Conservation (phyloP, 2,797 vertebrate genomes). For the Coccyzus lansbergi region DNA sequence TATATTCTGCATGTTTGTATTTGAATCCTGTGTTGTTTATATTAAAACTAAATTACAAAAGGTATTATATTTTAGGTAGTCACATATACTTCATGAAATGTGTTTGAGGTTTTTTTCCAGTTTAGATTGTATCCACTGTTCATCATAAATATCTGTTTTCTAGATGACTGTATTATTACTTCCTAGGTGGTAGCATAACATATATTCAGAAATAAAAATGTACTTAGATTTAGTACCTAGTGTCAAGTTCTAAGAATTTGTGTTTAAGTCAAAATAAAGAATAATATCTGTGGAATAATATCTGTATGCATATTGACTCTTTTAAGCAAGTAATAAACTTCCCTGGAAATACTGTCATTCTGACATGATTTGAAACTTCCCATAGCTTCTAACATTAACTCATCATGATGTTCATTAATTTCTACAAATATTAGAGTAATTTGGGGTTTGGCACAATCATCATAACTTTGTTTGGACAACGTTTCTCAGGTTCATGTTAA, state of each 20-base stretch:
- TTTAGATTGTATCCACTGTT: conserved; percentile 70
- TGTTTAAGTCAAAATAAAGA: conserved; percentile 79
- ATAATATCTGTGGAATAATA: conserved; percentile 76
- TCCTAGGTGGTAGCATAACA: conserved; percentile 63
- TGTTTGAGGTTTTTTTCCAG: conserved; percentile 18
- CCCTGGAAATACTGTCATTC: background rate
- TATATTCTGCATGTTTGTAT: conserved; percentile 53
- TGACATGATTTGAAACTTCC: background rate
- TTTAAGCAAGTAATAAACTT: conserved; percentile 53
- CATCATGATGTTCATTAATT: background rate
- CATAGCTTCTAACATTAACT: background rate
- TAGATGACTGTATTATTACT: conserved; percentile 59
- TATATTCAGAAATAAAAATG: conserved; percentile 72
- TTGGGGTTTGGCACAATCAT: background rate
- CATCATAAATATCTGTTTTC: conserved; percentile 32
- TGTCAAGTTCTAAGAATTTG: conserved; percentile 66
- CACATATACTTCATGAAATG: background rate
- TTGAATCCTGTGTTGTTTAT: conserved; percentile 65
- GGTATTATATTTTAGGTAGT: conserved; percentile 56
- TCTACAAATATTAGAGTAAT: background rate
- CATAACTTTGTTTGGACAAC: background rate
- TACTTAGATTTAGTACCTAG: conserved; percentile 75
- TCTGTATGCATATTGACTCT: conserved; percentile 77
- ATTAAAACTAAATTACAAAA: conserved; percentile 34
- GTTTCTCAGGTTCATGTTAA: background rate